Conservation (phyloP, 2,888 invertebrate genomes). For the Drosophila siamana region DNA sequence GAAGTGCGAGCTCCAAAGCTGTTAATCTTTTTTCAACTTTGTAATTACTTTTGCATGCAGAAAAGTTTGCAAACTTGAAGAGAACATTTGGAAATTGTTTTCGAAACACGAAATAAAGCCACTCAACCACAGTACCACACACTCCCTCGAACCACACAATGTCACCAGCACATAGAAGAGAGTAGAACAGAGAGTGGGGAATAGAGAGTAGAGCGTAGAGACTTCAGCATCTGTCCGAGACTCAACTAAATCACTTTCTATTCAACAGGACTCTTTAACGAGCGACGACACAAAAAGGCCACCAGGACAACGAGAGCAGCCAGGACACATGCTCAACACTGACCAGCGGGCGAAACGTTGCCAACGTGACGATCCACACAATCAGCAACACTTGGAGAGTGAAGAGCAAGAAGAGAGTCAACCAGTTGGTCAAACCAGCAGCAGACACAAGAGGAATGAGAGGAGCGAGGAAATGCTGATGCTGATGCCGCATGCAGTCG, state of each 20-base stretch:
- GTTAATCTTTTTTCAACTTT: conserved; percentile 83
- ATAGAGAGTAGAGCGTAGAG: neutral
- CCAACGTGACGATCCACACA: conserved; percentile 47
- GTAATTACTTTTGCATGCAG: conserved; percentile 82
- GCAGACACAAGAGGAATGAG: conserved; percentile 1
- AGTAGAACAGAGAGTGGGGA: too few species aligned
- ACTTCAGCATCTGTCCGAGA: conserved; percentile 40
- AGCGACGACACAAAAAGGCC: conserved; percentile 39
- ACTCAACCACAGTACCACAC: conserved; percentile 36
- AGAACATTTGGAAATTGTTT: conserved; percentile 65
- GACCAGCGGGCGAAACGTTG: conserved; percentile 29
- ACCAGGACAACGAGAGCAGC: conserved; percentile 6
- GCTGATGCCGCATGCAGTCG: conserved; percentile 57
- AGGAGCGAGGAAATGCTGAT: conserved; percentile 46
- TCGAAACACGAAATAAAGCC: conserved; percentile 44
- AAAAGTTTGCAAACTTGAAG: conserved; percentile 55
- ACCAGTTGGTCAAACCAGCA: conserved; percentile 25
- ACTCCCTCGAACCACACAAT: conserved; percentile 25
- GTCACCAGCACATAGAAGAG: conserved; percentile 33
- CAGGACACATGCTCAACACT: conserved; percentile 55
- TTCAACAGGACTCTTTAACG: conserved; percentile 61
- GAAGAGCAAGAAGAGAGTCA: conserved; percentile 5
- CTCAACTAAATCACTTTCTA: conserved; percentile 77
- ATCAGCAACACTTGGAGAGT: conserved; percentile 15
- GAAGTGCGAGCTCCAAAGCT: conserved; percentile 52